phyloP scores from a whole-genome alignment of 2,113 vertebrate genomes.

The Mesoclemmys tuberculata region DNA sequence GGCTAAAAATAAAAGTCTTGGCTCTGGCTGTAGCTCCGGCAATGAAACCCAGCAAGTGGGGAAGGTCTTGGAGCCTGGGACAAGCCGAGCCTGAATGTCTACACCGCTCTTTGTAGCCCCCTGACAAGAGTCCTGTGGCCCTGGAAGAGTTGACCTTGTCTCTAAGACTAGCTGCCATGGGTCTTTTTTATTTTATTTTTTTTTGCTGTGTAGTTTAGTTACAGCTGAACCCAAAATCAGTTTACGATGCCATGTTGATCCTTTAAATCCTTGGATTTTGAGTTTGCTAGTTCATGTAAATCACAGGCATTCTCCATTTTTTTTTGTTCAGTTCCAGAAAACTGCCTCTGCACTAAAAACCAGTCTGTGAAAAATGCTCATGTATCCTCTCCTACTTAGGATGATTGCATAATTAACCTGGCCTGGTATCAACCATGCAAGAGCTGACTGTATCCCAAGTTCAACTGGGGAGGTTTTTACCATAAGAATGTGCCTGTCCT shows the following conservation, averaged over 20 bases:
- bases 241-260: slow-evolving; percentile 49
- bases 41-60: neutral
- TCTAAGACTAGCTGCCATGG: neutral
- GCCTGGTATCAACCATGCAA: slow-evolving; percentile 78
- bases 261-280: slow-evolving; percentile 55
- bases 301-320: slow-evolving; percentile 67
- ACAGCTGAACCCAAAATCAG: slow-evolving; percentile 38
- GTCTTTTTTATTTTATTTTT: neutral
- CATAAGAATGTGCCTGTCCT: slow-evolving; percentile 82
- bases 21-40: neutral
- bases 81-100: neutral
- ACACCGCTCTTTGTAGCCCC: neutral
- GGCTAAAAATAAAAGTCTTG: neutral
- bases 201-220: neutral
- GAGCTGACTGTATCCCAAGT: slow-evolving; percentile 79
- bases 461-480: slow-evolving; percentile 78
- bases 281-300: slow-evolving; percentile 59
- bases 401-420: slow-evolving; percentile 82
- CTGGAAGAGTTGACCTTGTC: neutral
- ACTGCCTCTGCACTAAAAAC: slow-evolving; percentile 66
- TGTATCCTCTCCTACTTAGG: slow-evolving; percentile 72
- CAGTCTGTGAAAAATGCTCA: slow-evolving; percentile 68
- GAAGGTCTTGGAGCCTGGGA: neutral
- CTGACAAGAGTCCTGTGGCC: neutral
- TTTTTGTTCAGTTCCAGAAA: slow-evolving; percentile 71